Conservation (phyloP, 2,797 vertebrate species). For the Argya squamiceps region DNA sequence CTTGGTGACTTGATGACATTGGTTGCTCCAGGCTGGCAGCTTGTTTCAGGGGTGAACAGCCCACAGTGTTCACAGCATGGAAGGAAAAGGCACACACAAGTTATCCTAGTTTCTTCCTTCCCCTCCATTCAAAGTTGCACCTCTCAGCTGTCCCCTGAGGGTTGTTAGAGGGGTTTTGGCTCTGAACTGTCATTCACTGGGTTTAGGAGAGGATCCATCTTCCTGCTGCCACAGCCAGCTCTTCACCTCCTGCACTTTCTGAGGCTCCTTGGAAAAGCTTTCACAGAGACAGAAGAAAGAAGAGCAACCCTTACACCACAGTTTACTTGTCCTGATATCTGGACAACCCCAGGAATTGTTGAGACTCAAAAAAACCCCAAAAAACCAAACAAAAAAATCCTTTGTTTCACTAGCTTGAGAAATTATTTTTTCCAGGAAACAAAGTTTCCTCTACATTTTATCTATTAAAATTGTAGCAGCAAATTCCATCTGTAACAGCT, state of each 20-base stretch:
- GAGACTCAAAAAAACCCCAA: not conserved
- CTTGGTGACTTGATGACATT: not conserved
- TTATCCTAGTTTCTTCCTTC: not conserved
- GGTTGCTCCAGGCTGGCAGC: not conserved
- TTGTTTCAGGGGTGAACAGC: not conserved
- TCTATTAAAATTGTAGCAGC: not conserved
- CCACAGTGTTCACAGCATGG: not conserved
- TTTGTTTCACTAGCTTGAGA: not conserved
- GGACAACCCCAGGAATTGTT: not conserved
- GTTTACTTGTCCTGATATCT: not conserved
- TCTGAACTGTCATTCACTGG: not conserved
- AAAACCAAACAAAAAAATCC: too few relatives aligned
- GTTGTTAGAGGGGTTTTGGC: not conserved
- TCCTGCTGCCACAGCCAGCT: not conserved
- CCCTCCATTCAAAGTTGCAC: not conserved
- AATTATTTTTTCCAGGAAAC: not conserved
- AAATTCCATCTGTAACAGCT: not conserved
- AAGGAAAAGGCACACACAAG: not conserved
- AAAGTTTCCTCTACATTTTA: not conserved
- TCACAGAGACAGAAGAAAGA: not conserved
- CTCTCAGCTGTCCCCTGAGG: not conserved
- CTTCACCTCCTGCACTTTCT: not conserved
- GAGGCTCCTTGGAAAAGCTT: not conserved
- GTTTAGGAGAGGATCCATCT: not conserved
- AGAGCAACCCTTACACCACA: not conserved